Percentiles rank a stretch among this genome's conserved stretches.
Conservation (phyloP, 2,888 invertebrate species). For the Thelaira solivaga region DNA sequence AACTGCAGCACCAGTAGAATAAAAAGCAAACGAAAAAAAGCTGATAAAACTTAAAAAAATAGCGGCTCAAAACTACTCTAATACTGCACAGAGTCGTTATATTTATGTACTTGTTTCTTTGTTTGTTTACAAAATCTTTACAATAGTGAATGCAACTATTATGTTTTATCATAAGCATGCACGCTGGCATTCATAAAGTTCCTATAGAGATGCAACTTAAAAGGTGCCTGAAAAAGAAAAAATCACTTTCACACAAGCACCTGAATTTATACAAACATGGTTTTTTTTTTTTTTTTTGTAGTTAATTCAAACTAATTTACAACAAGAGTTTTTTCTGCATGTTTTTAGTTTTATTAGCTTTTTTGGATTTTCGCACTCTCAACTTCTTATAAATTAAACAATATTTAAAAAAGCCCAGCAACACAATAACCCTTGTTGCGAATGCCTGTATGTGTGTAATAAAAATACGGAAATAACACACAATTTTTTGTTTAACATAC, state of each 20-base stretch:
- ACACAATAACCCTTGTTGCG: background rate
- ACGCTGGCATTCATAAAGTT: slow-evolving; percentile 37
- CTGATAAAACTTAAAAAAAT: slow-evolving; percentile 33
- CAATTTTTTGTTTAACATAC: slow-evolving; percentile 1
- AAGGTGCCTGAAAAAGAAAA: slow-evolving; percentile 19
- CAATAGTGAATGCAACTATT: slow-evolving; percentile 32
- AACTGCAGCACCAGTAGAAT: background rate
- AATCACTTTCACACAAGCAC: background rate
- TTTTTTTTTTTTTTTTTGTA: too few species aligned
- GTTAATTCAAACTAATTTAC: slow-evolving; percentile 45
- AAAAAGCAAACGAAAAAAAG: slow-evolving; percentile 12
- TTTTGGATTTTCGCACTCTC: slow-evolving; percentile 16
- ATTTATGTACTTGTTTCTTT: background rate
- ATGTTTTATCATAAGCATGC: background rate
- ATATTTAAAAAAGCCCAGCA: background rate
- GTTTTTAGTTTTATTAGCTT: slow-evolving; percentile 18
- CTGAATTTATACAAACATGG: background rate
- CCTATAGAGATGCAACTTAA: slow-evolving; percentile 35
- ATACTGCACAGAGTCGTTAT: background rate
- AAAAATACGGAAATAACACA: slow-evolving; percentile 25
- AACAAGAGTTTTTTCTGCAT: slow-evolving; percentile 36
- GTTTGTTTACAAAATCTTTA: background rate
- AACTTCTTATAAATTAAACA: slow-evolving; percentile 29
- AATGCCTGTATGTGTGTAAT: background rate
- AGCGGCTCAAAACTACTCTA: slow-evolving; percentile 33